Conservation (phyloP, 1,140 invertebrate genomes). For the Bathynomus jamesi region DNA sequence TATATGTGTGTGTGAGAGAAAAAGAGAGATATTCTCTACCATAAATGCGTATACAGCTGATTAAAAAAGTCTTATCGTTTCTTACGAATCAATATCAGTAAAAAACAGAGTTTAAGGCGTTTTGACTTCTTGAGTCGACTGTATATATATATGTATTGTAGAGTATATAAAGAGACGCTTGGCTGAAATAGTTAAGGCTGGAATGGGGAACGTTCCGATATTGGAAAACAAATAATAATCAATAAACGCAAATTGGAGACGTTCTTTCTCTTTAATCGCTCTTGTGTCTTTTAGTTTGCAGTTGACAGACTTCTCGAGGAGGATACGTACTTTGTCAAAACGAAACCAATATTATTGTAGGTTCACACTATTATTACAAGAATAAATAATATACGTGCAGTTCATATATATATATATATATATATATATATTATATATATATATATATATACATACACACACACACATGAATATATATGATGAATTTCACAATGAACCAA, state of each 20-base stretch:
- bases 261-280: not conserved
- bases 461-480: not conserved
- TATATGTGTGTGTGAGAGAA: too few relatives aligned
- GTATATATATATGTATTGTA: too few relatives aligned
- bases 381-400: not conserved
- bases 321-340: not conserved
- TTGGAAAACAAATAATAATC: constrained; percentile 1
- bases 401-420: not conserved
- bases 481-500: too few relatives aligned
- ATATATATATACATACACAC: not conserved
- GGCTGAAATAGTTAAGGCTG: not conserved
- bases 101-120: too few relatives aligned
- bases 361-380: not conserved
- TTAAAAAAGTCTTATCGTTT: too few relatives aligned
- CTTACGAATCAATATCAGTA: too few relatives aligned
- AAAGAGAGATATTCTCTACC: too few relatives aligned
- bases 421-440: not conserved
- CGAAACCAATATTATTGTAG: not conserved
- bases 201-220: not conserved
- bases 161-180: too few relatives aligned
- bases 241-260: not conserved
- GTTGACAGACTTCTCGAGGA: not conserved
- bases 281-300: not conserved
- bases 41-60: too few relatives aligned
- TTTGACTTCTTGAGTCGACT: too few relatives aligned